Conservation (phyloP, 2,888 invertebrate species). For the Dioctria rufipes region DNA sequence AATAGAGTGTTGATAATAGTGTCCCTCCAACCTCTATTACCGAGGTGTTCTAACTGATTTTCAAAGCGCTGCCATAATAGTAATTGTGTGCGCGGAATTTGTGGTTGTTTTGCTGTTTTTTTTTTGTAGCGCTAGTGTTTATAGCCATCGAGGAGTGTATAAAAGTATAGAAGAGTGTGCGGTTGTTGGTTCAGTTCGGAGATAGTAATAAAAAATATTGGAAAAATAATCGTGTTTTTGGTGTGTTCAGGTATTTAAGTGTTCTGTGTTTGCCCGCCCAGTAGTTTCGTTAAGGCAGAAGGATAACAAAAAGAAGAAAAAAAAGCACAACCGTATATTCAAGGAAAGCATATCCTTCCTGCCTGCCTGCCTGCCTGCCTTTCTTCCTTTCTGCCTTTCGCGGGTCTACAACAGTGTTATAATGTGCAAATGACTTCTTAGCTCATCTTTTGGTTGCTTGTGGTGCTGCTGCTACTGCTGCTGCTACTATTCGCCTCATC, state of each 20-base stretch:
- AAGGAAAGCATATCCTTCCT: slow-evolving; percentile 3
- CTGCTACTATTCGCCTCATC: not conserved
- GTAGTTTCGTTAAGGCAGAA: not conserved
- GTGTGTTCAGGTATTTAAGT: not conserved
- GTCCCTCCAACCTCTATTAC: not conserved
- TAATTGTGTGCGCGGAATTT: slow-evolving; percentile 31
- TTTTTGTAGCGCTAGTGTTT: not conserved
- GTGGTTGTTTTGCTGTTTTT: slow-evolving; percentile 26
- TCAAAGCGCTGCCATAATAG: not conserved
- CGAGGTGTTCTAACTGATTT: slow-evolving; percentile 29
- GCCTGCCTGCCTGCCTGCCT: not conserved
- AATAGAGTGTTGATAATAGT: slow-evolving; percentile 47
- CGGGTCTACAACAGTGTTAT: not conserved
- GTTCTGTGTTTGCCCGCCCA: not conserved
- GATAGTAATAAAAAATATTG: slow-evolving; percentile 35
- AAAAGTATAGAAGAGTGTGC: not conserved
- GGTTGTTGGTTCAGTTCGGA: not conserved
- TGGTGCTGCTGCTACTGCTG: too few species aligned
- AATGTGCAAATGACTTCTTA: slow-evolving; percentile 6
- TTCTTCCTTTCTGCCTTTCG: too few species aligned
- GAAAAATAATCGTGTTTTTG: slow-evolving; percentile 17
- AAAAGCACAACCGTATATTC: not conserved
- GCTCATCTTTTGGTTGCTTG: not conserved
- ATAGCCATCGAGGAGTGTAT: not conserved
- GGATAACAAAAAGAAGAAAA: slow-evolving; percentile 30